Evolutionary conservation across 2,113 vertebrate species (phyloP).

Genomic region (Isichthys henryi): DNA sequence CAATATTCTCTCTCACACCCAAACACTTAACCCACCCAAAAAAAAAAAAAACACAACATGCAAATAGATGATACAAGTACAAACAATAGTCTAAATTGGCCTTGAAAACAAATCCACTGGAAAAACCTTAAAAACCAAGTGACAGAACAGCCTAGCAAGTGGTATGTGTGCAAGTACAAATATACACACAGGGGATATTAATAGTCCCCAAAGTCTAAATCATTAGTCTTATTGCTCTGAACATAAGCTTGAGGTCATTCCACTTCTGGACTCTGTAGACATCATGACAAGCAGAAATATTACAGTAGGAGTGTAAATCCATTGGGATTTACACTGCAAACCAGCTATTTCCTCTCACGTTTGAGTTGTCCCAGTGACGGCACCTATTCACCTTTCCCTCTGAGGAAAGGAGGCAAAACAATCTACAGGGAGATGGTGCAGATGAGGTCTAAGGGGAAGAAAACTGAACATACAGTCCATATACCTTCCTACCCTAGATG

Average conservation of each 20-base stretch:
- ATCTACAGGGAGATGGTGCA: not conserved
- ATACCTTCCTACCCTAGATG: not conserved
- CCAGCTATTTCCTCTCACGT: not conserved
- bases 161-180: not conserved
- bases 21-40: not conserved
- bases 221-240: not conserved
- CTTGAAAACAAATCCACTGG: not conserved
- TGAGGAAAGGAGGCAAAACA: not conserved
- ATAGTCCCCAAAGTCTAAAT: not conserved
- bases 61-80: not conserved
- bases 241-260: not conserved
- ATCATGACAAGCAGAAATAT: not conserved
- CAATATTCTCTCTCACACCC: not conserved
- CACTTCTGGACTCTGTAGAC: not conserved
- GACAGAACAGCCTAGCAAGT: not conserved
- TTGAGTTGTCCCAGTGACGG: not conserved
- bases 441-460: not conserved
- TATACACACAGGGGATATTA: not conserved
- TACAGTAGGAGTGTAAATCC: not conserved
- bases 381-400: not conserved
- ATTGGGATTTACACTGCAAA: not conserved
- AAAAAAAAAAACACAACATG: not conserved
- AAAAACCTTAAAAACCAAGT: not conserved
- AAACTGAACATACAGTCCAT: not conserved
- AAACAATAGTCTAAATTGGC: not conserved